Evolutionary conservation across 2,888 invertebrate genomes (phyloP), one percentile per base, ranked within the genome.

Genomic region (Trachelus troglodyta): DNA sequence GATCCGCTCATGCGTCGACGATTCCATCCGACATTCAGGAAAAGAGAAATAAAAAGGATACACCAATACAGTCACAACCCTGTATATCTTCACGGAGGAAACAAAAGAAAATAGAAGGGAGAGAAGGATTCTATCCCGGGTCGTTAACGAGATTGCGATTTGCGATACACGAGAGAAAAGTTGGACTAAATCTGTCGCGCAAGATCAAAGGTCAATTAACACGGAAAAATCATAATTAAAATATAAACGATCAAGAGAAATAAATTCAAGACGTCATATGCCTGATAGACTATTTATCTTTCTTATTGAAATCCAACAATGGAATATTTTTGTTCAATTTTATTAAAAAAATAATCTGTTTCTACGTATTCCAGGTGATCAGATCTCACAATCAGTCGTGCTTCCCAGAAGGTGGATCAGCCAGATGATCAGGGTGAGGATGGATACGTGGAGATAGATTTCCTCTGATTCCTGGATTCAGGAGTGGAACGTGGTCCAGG

Each of bases 361-460:
- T 56, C 56, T 6, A 23, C 15, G 23, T 23, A 40, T 23, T 40
- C 4, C 40, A 40, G 23, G 6, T 23, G 40, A 40, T 6, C 15
- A 6, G 40, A 40, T 40, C 40, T 23, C 12, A 12, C 35, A 35
- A 12, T 12, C 56, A 23, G 23, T 9, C 23, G 1, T 56, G 40
- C 12, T 40, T 40, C 9, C 1, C 1, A 56, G 23, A 56, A 23
- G 23, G 4, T 23, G 9, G 23, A 56, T 23, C 23, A 15, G 23
- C 23, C 23, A 34, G 69, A 34, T 30, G 34, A 56, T 34, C 56
- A 15, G 37, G 33, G 0, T 9, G 12, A 33, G 34, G 11, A 15
- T 34, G 69, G 34, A n/a, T 40, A 75, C 73, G 76, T 23, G 69
- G 74, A 56, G 30, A 40, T 76, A 33, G 56, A 69, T 35, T 68